These are phyloP conservation scores for Chelonia mydas DNA, from an alignment of 2,797 vertebrate species.

Conservation along the genomic window DNA sequence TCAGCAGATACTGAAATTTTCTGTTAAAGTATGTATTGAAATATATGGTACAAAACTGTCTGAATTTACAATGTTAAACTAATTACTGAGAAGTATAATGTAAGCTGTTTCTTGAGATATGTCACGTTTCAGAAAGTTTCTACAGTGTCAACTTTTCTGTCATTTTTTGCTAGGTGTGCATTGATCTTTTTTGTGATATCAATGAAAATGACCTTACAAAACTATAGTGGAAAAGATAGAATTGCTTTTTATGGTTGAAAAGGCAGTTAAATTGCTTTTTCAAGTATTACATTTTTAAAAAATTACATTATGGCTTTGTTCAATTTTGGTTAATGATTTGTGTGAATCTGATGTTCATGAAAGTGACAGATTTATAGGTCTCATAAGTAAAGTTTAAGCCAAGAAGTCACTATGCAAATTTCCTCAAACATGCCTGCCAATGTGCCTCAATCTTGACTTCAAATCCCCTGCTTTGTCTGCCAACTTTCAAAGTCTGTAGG, in stretches of 20 bases:
- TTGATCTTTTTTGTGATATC: neutral
- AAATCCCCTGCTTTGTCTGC: conserved; percentile 11
- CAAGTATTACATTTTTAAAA: neutral
- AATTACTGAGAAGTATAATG: neutral
- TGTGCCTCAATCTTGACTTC: conserved; percentile 22
- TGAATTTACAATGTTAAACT: neutral
- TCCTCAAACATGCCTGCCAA: conserved; percentile 15
- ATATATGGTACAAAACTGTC: neutral
- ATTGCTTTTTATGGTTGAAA: neutral
- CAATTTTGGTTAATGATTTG: conserved; percentile 31
- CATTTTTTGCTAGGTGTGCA: neutral
- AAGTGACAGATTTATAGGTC: conserved; percentile 30
- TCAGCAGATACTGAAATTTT: neutral
- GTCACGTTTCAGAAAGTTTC: neutral
- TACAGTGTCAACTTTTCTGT: neutral
- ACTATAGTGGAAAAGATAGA: neutral
- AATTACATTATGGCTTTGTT: neutral
- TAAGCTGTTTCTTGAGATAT: neutral
- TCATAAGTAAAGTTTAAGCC: conserved; percentile 27
- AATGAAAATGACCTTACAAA: neutral
- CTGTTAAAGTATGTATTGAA: neutral
- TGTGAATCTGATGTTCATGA: neutral
- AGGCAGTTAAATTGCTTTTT: neutral
- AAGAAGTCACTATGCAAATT: conserved; percentile 33
- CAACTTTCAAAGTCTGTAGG: neutral